Percentiles rank a stretch among this genome's conserved stretches.
phyloP scores from a whole-genome alignment of 2,888 invertebrate species.

The Caenorhabditis uteleia region DNA sequence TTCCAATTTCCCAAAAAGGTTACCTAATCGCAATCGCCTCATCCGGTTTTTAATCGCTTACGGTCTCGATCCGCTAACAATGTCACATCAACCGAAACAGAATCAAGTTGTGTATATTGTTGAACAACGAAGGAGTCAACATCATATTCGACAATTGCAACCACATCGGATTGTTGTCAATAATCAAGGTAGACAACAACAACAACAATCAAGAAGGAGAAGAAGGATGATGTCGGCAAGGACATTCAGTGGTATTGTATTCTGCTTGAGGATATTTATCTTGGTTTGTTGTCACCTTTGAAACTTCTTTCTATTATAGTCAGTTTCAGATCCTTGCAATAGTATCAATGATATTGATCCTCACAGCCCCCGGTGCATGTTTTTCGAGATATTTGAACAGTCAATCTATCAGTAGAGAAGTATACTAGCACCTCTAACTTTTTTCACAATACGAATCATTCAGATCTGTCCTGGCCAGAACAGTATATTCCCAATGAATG shows the following conservation, averaged over 20 bases:
- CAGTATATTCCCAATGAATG: constrained; percentile 69
- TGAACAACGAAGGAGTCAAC: constrained; percentile 27
- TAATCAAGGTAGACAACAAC: neutral
- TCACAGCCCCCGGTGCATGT: constrained; percentile 69
- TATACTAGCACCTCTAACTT: neutral
- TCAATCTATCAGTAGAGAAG: constrained; percentile 50
- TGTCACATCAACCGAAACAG: too few species aligned
- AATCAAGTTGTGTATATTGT: too few species aligned
- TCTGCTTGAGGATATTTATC: constrained; percentile 63
- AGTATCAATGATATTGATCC: constrained; percentile 64
- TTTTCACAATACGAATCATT: neutral
- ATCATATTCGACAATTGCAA: too few species aligned
- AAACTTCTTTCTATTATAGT: neutral
- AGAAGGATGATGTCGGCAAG: constrained; percentile 52
- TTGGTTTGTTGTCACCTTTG: constrained; percentile 40
- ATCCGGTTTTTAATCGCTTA: constrained; percentile 28
- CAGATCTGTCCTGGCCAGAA: constrained; percentile 65
- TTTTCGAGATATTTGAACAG: constrained; percentile 63
- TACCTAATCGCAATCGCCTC: constrained; percentile 25
- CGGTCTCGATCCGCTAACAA: too few species aligned
- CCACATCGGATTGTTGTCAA: constrained; percentile 9
- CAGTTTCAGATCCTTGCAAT: constrained; percentile 62
- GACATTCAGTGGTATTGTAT: constrained; percentile 55
- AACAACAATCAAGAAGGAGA: neutral
- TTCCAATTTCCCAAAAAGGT: constrained; percentile 2